Evolutionary conservation across 1,140 invertebrate species (phyloP).

Genomic region (Mamestra configurata): DNA sequence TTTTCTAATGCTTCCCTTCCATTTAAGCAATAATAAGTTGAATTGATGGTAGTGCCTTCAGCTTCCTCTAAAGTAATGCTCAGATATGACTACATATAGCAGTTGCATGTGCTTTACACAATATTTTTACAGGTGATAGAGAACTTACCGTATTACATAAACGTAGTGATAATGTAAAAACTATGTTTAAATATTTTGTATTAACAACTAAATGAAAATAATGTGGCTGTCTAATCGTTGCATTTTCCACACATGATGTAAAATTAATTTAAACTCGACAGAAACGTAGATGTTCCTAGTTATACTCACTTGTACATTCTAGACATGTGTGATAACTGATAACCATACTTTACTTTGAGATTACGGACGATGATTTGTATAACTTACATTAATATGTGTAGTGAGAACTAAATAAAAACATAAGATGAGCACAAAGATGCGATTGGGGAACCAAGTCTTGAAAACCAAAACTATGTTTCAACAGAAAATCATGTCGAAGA

Average conservation of each 20-base stretch:
- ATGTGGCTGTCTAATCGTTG: slow-evolving; percentile 86
- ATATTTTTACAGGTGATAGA: slow-evolving; percentile 87
- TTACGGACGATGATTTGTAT: slow-evolving; percentile 72
- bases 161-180: slow-evolving; percentile 82
- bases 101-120: slow-evolving; percentile 84
- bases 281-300: slow-evolving; percentile 85
- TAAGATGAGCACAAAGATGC: slow-evolving; percentile 80
- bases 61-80: slow-evolving; percentile 80
- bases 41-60: slow-evolving; percentile 87
- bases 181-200: slow-evolving; percentile 83
- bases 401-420: slow-evolving; percentile 37
- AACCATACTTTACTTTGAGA: slow-evolving; percentile 68
- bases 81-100: slow-evolving; percentile 79
- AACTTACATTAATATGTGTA: slow-evolving; percentile 55
- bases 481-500: slow-evolving; percentile 80
- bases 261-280: slow-evolving; percentile 69
- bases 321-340: slow-evolving; percentile 75
- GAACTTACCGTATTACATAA: slow-evolving; percentile 85
- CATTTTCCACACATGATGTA: slow-evolving; percentile 83
- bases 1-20: slow-evolving; percentile 84
- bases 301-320: slow-evolving; percentile 77
- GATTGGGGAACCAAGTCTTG: slow-evolving; percentile 78
- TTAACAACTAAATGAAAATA: slow-evolving; percentile 77
- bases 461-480: slow-evolving; percentile 82
- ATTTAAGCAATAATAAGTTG: slow-evolving; percentile 82